Percentiles rank a stretch among this genome's conserved stretches.
Evolutionary conservation across 2,797 vertebrate species (phyloP).

Genomic region (Sciaenops ocellatus): DNA sequence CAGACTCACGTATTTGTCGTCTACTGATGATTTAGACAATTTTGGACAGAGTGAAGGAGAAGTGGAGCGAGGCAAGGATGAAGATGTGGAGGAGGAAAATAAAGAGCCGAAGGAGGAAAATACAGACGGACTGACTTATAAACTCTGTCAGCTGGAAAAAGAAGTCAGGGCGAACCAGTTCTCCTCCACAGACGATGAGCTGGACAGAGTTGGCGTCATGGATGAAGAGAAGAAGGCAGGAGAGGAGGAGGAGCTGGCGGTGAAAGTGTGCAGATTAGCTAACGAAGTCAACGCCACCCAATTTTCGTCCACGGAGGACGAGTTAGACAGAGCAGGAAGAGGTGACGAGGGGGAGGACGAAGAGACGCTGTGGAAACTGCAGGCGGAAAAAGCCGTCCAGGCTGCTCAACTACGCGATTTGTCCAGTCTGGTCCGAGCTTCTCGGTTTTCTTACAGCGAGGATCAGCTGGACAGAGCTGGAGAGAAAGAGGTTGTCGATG

Average conservation of each 20-base stretch:
- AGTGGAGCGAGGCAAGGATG: constrained; percentile 28
- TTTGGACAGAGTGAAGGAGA: constrained; percentile 51
- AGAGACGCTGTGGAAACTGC: constrained; percentile 68
- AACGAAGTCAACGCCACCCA: constrained; percentile 60
- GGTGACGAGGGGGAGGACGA: constrained; percentile 48
- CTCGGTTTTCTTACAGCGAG: constrained; percentile 77
- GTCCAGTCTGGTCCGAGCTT: constrained; percentile 70
- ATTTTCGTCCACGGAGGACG: constrained; percentile 77
- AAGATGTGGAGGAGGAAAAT: constrained; percentile 28
- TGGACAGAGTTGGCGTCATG: constrained; percentile 61
- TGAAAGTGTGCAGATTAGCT: constrained; percentile 70
- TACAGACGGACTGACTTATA: constrained; percentile 51
- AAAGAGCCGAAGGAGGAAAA: constrained; percentile 45
- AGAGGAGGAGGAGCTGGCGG: constrained; percentile 49
- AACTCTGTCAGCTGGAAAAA: constrained; percentile 68
- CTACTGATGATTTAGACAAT: constrained; percentile 65
- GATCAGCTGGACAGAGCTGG: constrained; percentile 70
- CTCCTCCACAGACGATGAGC: constrained; percentile 83
- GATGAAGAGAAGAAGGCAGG: constrained; percentile 32
- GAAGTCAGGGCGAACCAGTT: constrained; percentile 66
- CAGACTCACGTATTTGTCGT: constrained; percentile 67
- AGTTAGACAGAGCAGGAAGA: constrained; percentile 53
- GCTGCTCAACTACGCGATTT: constrained; percentile 54
- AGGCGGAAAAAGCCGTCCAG: constrained; percentile 47
- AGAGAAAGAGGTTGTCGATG: constrained; percentile 14